A percentile compares a stretch with the other conserved stretches of the same genome.
phyloP scores from a whole-genome alignment of 1,140 invertebrate species.

The Anastrepha ludens region DNA sequence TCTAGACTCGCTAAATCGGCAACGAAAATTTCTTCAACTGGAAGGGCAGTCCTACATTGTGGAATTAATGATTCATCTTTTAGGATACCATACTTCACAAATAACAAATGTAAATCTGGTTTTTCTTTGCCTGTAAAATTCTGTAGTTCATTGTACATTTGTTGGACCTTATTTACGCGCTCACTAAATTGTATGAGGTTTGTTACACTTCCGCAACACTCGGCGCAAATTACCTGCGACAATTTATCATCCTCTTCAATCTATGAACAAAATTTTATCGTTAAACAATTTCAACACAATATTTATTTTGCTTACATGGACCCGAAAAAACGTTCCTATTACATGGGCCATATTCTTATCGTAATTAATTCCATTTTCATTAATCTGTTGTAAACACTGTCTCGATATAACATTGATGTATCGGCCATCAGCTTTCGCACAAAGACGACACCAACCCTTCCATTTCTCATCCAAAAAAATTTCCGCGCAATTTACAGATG shows the following conservation, averaged over 20 bases:
- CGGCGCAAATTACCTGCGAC: neutral
- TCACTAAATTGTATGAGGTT: slow-evolving; percentile 65
- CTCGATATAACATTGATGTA: neutral
- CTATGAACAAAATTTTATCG: slow-evolving; percentile 53
- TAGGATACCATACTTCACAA: slow-evolving; percentile 11
- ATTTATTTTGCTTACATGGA: slow-evolving; percentile 19
- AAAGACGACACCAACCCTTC: slow-evolving; percentile 69
- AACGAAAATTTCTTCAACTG: slow-evolving; percentile 38
- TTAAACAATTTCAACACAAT: neutral
- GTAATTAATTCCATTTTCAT: neutral
- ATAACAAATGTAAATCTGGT: slow-evolving; percentile 18
- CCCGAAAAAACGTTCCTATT: neutral
- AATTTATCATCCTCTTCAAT: slow-evolving; percentile 62
- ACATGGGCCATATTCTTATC: neutral
- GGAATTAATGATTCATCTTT: slow-evolving; percentile 13
- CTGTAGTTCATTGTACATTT: slow-evolving; percentile 62
- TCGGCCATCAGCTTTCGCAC: slow-evolving; percentile 65
- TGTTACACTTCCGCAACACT: slow-evolving; percentile 24
- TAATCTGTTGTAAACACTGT: neutral
- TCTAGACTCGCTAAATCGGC: neutral
- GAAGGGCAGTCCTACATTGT: neutral
- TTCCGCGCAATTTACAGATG: neutral
- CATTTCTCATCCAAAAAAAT: slow-evolving; percentile 56
- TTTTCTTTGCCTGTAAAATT: slow-evolving; percentile 44
- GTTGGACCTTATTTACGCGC: slow-evolving; percentile 65